phyloP scores from a whole-genome alignment of 2,113 vertebrate species.

The Pygathrix nemaeus region DNA sequence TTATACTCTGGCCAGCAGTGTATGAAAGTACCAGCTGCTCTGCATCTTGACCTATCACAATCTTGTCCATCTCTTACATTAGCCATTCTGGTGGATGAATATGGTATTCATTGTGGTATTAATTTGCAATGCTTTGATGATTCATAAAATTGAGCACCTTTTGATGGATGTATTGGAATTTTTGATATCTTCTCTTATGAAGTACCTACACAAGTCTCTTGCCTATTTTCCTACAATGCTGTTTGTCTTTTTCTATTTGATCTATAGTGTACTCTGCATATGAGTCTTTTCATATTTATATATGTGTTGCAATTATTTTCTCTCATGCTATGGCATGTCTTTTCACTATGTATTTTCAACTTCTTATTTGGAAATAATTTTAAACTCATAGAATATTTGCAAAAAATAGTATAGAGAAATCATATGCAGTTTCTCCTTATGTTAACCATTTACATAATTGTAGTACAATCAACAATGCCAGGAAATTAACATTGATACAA shows the following conservation, averaged over 20 bases:
- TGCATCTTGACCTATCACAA: neutral
- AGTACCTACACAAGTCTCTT: neutral
- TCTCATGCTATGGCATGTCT: neutral
- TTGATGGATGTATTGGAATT: neutral
- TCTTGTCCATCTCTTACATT: neutral
- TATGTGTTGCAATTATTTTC: neutral
- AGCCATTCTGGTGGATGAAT: neutral
- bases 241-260: neutral
- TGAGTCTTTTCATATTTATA: neutral
- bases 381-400: neutral
- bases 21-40: neutral
- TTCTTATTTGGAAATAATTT: neutral
- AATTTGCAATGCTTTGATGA: neutral
- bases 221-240: neutral
- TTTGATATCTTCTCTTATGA: neutral
- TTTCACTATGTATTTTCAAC: neutral
- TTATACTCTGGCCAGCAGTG: neutral
- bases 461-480: neutral
- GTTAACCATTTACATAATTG: neutral
- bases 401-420: neutral
- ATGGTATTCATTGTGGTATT: neutral
- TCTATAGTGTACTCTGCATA: neutral
- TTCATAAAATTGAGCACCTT: neutral
- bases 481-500: neutral
- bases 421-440: neutral